Conservation (phyloP, 2,113 vertebrate species). For the Entomyzon cyanotis region DNA sequence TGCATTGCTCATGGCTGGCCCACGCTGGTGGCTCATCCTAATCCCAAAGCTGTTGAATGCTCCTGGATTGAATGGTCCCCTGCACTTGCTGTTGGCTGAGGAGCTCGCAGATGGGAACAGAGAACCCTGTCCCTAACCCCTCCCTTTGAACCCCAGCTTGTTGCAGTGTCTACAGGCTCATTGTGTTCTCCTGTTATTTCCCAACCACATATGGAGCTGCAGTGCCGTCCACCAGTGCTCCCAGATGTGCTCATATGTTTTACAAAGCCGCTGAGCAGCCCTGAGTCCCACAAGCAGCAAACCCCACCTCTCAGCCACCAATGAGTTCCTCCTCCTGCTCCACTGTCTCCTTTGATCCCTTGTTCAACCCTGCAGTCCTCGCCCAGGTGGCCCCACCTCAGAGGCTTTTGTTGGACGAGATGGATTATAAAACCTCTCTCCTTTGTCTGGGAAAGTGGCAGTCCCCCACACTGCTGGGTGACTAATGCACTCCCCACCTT, state of each 20-base stretch:
- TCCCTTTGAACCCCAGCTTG: not conserved
- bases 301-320: not conserved
- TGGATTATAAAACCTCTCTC: not conserved
- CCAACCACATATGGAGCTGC: not conserved
- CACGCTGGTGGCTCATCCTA: not conserved
- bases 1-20: not conserved
- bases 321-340: not conserved
- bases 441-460: not conserved
- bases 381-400: not conserved
- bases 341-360: not conserved
- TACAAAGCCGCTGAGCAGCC: not conserved
- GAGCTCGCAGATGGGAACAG: not conserved
- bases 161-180: not conserved
- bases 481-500: not conserved
- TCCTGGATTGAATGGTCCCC: not conserved
- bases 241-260: not conserved
- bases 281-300: not conserved
- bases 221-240: not conserved
- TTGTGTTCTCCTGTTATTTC: constrained; percentile 21
- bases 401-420: not conserved
- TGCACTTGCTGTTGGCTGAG: not conserved
- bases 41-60: not conserved
- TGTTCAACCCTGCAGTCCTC: not conserved
- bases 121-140: not conserved
- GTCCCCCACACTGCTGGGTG: not conserved